Base-by-base conservation (phyloP, 2,113 vertebrate species). In the Scophthalmus maximus region DNA sequence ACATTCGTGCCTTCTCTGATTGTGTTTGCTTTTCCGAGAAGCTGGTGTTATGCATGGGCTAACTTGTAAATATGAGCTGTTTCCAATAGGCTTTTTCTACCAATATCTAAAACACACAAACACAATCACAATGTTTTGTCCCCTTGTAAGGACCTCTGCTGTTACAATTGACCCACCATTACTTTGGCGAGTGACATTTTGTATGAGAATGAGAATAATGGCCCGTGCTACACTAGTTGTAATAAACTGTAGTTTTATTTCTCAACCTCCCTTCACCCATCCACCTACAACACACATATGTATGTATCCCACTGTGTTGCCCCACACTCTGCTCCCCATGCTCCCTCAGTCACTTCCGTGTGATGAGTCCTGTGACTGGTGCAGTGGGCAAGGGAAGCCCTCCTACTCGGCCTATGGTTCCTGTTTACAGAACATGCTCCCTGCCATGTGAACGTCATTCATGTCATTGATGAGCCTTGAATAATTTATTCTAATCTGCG, bases 391-490 rank as follows among this genome's bases (percentile, higher is more conserved):
- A 30, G 40, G 65, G 29, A 73, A 73, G 55, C 57, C 81, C 46
- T 50, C 88, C 88, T 57, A 78, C 90, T 85, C 88, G 49, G 56
- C 83, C 86, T 84, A 90, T 88, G 90, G 68, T 44, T 74, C 76
- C 70, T 27, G 49, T 36, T 57, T 26, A 55, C 73, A 42, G 82
- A 82, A 78, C 56, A 56, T 57, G 22, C 30, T 65, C 34, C 58
- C 56, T 5, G 1, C n/a, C 52, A 63, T 1, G 4, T 74, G 68
- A 68, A 52, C 40, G 8, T 44, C n/a, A 6, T 55, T 22, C 23
- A 52, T 36, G 55, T 15, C 5, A 3, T 26, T 18, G 25, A 1
- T 15, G 27, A 6, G 40, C 29, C 20, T 53, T 17, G 15, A 55
- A 27, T 52, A 22, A 50, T 8, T 3, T 47, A 26, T 47, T 38